These are phyloP conservation scores for Ciconia maguari DNA, from an alignment of 2,113 vertebrate genomes.

Conservation along the genomic window DNA sequence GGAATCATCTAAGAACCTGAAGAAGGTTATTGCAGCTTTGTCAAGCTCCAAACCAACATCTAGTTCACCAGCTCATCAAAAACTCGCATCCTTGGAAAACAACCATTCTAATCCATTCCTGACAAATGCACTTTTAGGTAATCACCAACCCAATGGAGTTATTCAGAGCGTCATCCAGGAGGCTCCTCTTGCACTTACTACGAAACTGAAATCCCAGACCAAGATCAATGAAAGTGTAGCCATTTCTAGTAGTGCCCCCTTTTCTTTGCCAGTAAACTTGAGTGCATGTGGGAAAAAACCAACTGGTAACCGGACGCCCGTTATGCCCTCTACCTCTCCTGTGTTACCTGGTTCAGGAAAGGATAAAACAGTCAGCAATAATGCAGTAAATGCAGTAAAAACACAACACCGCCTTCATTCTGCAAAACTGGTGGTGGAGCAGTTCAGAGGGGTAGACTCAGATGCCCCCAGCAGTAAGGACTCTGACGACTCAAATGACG, in stretches of 20 bases:
- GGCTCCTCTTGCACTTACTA: conserved; percentile 90
- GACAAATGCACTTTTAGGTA: conserved; percentile 92
- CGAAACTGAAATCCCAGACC: conserved; percentile 80
- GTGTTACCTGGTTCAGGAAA: conserved; percentile 82
- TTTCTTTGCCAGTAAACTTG: conserved; percentile 84
- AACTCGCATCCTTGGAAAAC: conserved; percentile 75
- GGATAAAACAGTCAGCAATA: conserved; percentile 82
- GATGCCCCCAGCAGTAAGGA: conserved; percentile 90
- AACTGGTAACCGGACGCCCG: conserved; percentile 63
- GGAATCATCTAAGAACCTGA: conserved; percentile 80
- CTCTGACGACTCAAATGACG: conserved; percentile 89
- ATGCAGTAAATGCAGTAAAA: conserved; percentile 64
- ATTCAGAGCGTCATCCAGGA: conserved; percentile 87
- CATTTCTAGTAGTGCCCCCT: conserved; percentile 70
- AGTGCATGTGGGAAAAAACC: conserved; percentile 79
- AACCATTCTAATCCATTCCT: conserved; percentile 87
- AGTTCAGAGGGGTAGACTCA: conserved; percentile 83
- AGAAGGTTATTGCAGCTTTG: conserved; percentile 83
- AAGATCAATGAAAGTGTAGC: conserved; percentile 74
- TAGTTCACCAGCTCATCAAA: conserved; percentile 78
- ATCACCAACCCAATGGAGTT: conserved; percentile 84
- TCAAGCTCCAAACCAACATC: conserved; percentile 77
- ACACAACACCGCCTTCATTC: conserved; percentile 82
- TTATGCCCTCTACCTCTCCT: conserved; percentile 73
- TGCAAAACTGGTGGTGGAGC: conserved; percentile 81